Conservation (phyloP, 2,113 vertebrate genomes). For the Colius striatus region DNA sequence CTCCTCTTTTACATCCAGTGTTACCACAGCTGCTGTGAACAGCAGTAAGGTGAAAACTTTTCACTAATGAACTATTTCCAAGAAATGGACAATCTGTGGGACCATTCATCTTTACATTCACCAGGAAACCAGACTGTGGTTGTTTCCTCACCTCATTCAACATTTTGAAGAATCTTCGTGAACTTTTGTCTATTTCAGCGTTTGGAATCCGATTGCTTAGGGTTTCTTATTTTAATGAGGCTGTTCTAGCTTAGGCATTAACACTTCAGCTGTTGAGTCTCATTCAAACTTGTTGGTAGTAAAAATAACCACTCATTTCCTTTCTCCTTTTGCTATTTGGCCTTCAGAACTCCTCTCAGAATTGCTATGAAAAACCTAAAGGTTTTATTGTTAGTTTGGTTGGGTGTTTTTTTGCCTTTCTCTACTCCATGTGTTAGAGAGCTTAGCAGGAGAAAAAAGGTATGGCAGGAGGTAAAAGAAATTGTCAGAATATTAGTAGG, state of each 20-base stretch:
- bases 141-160: not conserved
- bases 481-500: not conserved
- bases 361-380: not conserved
- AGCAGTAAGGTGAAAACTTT: conserved; percentile 44
- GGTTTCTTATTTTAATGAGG: conserved; percentile 16
- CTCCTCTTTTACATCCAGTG: not conserved
- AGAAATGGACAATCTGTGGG: not conserved
- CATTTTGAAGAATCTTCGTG: not conserved
- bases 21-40: not conserved
- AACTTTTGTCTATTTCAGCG: not conserved
- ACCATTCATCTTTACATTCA: not conserved
- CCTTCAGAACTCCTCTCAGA: not conserved
- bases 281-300: not conserved
- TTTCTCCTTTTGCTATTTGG: not conserved
- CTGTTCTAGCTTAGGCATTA: not conserved
- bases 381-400: too few relatives aligned
- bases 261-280: not conserved
- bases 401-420: not conserved
- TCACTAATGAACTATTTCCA: not conserved
- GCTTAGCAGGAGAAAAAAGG: not conserved
- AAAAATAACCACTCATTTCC: not conserved
- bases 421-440: not conserved
- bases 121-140: not conserved
- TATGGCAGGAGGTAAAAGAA: not conserved
- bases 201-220: not conserved